Conservation (phyloP, 2,797 vertebrate genomes). For the Poeciliopsis turneri region DNA sequence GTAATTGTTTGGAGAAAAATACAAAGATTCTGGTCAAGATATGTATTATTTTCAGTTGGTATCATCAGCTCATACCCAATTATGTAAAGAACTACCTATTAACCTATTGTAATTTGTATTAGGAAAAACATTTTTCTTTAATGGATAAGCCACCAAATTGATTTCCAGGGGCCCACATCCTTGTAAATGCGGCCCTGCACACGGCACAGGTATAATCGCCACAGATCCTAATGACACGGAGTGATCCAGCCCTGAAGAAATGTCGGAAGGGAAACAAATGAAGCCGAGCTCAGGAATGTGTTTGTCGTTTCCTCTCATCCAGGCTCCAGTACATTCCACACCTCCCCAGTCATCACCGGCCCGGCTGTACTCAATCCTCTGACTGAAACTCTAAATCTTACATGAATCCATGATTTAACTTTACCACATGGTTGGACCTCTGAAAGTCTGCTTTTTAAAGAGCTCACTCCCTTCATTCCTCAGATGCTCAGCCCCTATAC, state of each 20-base stretch:
- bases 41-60: no score
- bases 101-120: no score
- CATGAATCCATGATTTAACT: conserved; percentile 11
- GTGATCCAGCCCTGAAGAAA: conserved; percentile 65
- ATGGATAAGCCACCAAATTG: no score
- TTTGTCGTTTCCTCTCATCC: conserved; percentile 73
- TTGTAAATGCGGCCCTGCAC: background rate
- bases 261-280: conserved; percentile 56
- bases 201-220: conserved; percentile 5
- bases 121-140: no score
- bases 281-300: conserved; percentile 65
- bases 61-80: no score
- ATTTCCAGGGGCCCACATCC: background rate
- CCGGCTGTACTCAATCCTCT: conserved; percentile 39
- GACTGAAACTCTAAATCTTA: conserved; percentile 17
- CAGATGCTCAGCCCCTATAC: conserved; percentile 1
- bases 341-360: conserved; percentile 49
- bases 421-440: conserved; percentile 19
- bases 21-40: no score
- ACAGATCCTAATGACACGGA: conserved; percentile 23
- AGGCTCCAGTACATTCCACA: conserved; percentile 63
- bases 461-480: conserved; percentile 42
- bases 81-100: no score
- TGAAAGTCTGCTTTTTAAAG: conserved; percentile 17
- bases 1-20: no score